Percentiles rank a stretch among this genome's conserved stretches.
These are phyloP conservation scores for Spodoptera frugiperda DNA, from an alignment of 1,140 invertebrate species.

Conservation along the genomic window DNA sequence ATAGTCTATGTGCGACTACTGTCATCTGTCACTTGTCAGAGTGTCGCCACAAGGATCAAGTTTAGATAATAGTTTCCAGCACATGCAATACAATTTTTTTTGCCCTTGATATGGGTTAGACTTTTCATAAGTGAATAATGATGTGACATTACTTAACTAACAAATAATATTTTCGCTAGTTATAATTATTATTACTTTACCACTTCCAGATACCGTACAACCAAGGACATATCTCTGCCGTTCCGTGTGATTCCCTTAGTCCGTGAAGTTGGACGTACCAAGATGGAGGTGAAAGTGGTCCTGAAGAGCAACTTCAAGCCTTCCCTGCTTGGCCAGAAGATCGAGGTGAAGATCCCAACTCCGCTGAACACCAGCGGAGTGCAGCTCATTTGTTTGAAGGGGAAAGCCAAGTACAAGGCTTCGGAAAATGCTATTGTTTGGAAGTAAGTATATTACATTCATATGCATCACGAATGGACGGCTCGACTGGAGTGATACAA, in stretches of 20 bases:
- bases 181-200: too few relatives aligned
- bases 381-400: constrained; percentile 99
- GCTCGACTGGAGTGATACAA: too few relatives aligned
- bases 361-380: constrained; percentile 99
- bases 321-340: constrained; percentile 99
- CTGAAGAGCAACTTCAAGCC: constrained; percentile 99
- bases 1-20: too few relatives aligned
- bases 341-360: constrained; percentile 99
- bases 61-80: too few relatives aligned
- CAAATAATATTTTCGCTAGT: too few relatives aligned
- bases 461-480: too few relatives aligned
- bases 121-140: too few relatives aligned
- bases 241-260: constrained; percentile 99
- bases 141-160: too few relatives aligned
- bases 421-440: constrained; percentile 99
- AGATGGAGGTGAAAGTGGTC: constrained; percentile 99
- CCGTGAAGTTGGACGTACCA: constrained; percentile 98
- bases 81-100: too few relatives aligned
- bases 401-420: constrained; percentile 99
- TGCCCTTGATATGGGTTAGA: too few relatives aligned
- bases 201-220: constrained; percentile 95
- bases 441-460: constrained; percentile 95
- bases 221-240: constrained; percentile 99
- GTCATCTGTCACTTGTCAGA: too few relatives aligned
- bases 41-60: too few relatives aligned